phyloP scores from a whole-genome alignment of 1,140 invertebrate genomes.

The Solenopsis fugax region DNA sequence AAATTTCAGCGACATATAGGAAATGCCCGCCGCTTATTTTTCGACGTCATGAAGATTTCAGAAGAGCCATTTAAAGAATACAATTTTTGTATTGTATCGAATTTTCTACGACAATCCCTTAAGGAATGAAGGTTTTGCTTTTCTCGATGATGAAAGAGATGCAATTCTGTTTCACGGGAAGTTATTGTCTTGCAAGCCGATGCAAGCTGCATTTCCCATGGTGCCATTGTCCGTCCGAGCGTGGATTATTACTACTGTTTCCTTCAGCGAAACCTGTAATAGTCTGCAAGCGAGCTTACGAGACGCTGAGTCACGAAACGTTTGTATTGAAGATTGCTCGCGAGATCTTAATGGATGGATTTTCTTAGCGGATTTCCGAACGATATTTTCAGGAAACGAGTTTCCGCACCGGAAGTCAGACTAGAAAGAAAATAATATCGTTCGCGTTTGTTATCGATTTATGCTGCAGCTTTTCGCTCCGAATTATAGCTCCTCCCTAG shows the following conservation, averaged over 20 bases:
- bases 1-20: not conserved
- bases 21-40: not conserved
- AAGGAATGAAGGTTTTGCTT: conserved; percentile 7
- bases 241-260: conserved; percentile 63
- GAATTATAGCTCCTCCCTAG: conserved; percentile 6
- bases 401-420: conserved; percentile 7
- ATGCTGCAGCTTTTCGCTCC: conserved; percentile 13
- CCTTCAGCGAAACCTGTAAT: conserved; percentile 47
- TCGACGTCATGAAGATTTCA: not conserved
- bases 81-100: conserved; percentile 33
- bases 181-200: conserved; percentile 57
- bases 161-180: conserved; percentile 37
- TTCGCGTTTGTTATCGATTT: conserved; percentile 48
- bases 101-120: conserved; percentile 19
- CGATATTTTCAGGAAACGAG: not conserved
- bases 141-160: conserved; percentile 19
- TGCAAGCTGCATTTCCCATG: conserved; percentile 63
- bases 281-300: conserved; percentile 54
- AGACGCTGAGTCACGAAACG: conserved; percentile 57
- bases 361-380: conserved; percentile 49
- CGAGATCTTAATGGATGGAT: conserved; percentile 61
- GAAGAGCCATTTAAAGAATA: not conserved
- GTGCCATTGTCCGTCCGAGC: conserved; percentile 54
- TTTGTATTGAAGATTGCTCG: conserved; percentile 55
- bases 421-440: conserved; percentile 43